phyloP scores from a whole-genome alignment of 2,888 invertebrate species.

The Drosophila vallismaia region DNA sequence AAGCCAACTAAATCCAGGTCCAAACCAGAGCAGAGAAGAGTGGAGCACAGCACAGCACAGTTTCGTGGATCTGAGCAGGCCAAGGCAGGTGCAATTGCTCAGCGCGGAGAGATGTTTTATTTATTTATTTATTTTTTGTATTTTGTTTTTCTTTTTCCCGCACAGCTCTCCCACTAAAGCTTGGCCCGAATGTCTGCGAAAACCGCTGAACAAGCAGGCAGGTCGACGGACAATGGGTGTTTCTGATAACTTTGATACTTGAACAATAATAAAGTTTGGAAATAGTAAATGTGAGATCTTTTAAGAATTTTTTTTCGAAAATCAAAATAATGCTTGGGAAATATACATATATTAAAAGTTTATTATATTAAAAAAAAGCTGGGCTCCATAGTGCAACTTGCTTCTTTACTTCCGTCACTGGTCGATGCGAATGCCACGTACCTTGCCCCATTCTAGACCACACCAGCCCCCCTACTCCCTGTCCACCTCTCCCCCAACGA shows the following conservation, averaged over 20 bases:
- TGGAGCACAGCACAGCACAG: slow-evolving; percentile 18
- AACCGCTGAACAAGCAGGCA: slow-evolving; percentile 33
- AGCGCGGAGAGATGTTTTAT: slow-evolving; percentile 33
- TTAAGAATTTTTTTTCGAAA: too few relatives aligned
- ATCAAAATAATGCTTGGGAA: not conserved
- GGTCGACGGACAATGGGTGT: slow-evolving; percentile 53
- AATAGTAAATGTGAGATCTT: too few relatives aligned
- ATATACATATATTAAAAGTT: not conserved
- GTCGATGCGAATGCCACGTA: slow-evolving; percentile 25
- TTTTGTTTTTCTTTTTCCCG: slow-evolving; percentile 11
- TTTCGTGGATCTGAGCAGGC: slow-evolving; percentile 34
- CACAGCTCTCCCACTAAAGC: slow-evolving; percentile 70
- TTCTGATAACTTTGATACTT: not conserved
- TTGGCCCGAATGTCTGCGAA: slow-evolving; percentile 42
- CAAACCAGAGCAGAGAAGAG: slow-evolving; percentile 23
- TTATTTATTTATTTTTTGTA: not conserved
- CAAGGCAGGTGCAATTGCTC: slow-evolving; percentile 74
- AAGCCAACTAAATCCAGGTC: slow-evolving; percentile 2
- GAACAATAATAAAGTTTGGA: too few relatives aligned
- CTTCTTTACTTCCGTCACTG: slow-evolving; percentile 69
- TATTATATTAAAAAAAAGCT: not conserved
- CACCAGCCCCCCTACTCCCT: not conserved
- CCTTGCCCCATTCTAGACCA: not conserved
- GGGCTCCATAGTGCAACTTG: slow-evolving; percentile 52
- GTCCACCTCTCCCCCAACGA: slow-evolving; percentile 2